Conservation (phyloP, 2,113 vertebrate genomes). For the Ranitomeya imitator region DNA sequence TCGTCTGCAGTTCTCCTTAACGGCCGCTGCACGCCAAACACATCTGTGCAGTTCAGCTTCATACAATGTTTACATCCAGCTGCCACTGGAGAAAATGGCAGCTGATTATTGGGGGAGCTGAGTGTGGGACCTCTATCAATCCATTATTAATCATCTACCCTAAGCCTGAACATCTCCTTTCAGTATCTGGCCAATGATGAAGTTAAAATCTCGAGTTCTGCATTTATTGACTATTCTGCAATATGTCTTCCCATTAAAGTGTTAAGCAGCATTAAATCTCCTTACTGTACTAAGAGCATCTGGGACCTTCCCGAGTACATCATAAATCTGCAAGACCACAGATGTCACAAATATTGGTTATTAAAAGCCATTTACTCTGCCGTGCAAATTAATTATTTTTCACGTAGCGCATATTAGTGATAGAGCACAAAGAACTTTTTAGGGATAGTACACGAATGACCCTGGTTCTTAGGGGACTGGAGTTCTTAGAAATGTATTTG, state of each 20-base stretch:
- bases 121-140: too few species aligned
- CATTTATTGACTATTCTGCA: neutral
- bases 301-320: neutral
- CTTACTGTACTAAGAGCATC: neutral
- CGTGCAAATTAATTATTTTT: neutral
- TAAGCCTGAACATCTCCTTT: too few species aligned
- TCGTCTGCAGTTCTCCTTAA: too few species aligned
- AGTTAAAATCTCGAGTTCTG: too few species aligned
- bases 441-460: neutral
- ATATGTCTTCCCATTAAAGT: neutral
- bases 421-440: neutral
- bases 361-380: neutral
- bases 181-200: too few species aligned
- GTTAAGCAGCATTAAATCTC: constrained; percentile 1
- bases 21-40: too few species aligned
- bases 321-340: neutral
- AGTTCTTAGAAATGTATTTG: neutral
- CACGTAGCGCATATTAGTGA: neutral
- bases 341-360: constrained; percentile 3
- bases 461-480: neutral
- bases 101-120: too few species aligned
- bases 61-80: too few species aligned
- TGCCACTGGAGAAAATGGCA: too few species aligned
- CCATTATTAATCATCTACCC: too few species aligned
- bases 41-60: too few species aligned